Base-by-base conservation (phyloP, 1,140 invertebrate species). In the Tribolium madens region DNA sequence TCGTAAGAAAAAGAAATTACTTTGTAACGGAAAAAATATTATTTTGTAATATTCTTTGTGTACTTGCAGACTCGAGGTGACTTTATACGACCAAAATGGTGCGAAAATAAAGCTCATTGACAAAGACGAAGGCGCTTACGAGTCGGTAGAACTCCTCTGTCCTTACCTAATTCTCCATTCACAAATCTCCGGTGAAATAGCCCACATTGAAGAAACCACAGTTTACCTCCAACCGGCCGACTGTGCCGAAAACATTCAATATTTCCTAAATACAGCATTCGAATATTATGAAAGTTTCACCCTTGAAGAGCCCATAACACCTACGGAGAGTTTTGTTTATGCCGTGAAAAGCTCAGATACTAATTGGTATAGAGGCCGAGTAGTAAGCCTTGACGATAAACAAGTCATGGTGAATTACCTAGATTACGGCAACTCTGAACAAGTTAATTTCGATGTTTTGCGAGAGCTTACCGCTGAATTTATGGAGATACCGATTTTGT, bases 401-500 rank as follows among this genome's bases (percentile, higher is more conserved):
- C 82, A 87, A 10, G 83, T 89, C 1, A 88, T 87, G 73, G 91
- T 95, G 0, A 73, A 21, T 6, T 95, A 92, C 84, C 85, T 94
- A 2, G 94, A 96, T 84, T 95, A 93, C 85, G 94, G 94, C 6
- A 94, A 95, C 84, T 88, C 88, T 18, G 92, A 94, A 84, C 86
- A 83, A 17, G 84, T 93, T 0, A 48, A 48, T 50, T 77, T 81
- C 33, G 42, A 46, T 10, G 53, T 60, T 0, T 52, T 85, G 1
- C 77, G 83, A 60, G 79, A 81, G 47, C 50, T 85, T 13, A 52
- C 48, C 13, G 33, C 17, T 5, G 48, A 82, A 73, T 84, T 84
- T 76, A 75, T 77, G 12, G 76, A 79, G 13, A 75, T 78, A 14
- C 76, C 76, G 48, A 78, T 80, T 9, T 70, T 84, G 57, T 80